A percentile compares a stretch with the other conserved stretches of the same genome.
These are phyloP conservation scores for Aphidoletes aphidimyza DNA, from an alignment of 2,888 invertebrate species.

Conservation along the genomic window DNA sequence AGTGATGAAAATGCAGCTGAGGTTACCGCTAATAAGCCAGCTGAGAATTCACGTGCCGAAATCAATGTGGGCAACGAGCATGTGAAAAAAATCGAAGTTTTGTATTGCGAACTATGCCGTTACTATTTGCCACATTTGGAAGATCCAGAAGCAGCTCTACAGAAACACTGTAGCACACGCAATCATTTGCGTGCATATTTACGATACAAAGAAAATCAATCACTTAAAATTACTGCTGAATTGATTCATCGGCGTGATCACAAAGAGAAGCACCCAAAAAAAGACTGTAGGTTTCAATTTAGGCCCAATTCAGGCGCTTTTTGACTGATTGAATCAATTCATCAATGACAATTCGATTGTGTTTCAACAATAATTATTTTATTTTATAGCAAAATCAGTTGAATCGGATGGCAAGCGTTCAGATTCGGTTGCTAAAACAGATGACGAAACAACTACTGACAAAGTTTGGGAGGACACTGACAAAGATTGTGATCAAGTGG, in stretches of 20 bases:
- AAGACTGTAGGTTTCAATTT: conserved; percentile 56
- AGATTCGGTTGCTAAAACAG: conserved; percentile 63
- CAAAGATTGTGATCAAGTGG: conserved; percentile 80
- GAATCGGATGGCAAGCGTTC: conserved; percentile 61
- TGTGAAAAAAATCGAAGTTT: conserved; percentile 80
- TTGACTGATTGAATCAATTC: not conserved
- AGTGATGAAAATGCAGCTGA: not conserved
- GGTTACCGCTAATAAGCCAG: not conserved
- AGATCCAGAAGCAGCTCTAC: conserved; percentile 72
- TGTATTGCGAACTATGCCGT: conserved; percentile 83
- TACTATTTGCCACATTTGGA: conserved; percentile 75
- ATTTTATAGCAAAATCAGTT: conserved; percentile 55
- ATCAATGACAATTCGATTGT: conserved; percentile 66
- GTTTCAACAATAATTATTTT: conserved; percentile 59
- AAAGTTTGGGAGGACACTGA: conserved; percentile 87
- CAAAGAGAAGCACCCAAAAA: conserved; percentile 61
- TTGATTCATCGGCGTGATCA: conserved; percentile 72
- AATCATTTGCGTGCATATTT: conserved; percentile 82
- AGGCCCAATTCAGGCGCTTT: not conserved
- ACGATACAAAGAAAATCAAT: conserved; percentile 80
- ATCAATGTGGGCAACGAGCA: conserved; percentile 69
- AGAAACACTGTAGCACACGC: conserved; percentile 80
- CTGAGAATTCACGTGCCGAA: conserved; percentile 54
- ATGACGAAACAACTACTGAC: conserved; percentile 72
- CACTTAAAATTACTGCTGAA: conserved; percentile 77